phyloP scores from a whole-genome alignment of 2,888 invertebrate species.

The Galeruca laticollis region DNA sequence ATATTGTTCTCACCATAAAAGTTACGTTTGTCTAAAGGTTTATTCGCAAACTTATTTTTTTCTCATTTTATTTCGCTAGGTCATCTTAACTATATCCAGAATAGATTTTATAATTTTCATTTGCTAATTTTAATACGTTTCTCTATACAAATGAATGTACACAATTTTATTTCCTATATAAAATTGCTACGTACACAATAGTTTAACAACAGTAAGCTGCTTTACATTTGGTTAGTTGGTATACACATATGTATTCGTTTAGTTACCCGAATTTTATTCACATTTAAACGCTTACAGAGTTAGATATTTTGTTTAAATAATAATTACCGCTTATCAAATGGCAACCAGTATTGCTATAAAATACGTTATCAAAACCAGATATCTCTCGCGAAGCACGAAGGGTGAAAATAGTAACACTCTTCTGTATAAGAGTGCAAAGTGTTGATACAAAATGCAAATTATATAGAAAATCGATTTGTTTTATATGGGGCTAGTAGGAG shows the following conservation, averaged over 20 bases:
- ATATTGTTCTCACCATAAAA: no score
- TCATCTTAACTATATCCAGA: no score
- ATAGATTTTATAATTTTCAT: no score
- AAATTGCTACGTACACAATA: neutral
- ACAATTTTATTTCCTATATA: neutral
- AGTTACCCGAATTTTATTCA: neutral
- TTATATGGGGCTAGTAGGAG: no score
- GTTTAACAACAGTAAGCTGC: neutral
- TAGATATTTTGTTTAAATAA: neutral
- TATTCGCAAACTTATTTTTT: no score
- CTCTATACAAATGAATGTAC: neutral
- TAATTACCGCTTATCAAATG: neutral
- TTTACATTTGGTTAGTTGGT: neutral
- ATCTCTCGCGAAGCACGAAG: neutral
- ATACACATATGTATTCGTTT: neutral
- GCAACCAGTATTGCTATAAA: neutral
- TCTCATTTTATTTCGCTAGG: no score
- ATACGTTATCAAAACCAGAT: neutral
- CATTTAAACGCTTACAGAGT: neutral
- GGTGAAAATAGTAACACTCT: neutral
- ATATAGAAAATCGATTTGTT: no score
- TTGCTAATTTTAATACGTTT: neutral
- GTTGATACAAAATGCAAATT: no score
- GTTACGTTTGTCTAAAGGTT: no score
- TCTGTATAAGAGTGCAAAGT: neutral